Conservation (phyloP, 2,797 vertebrate genomes). For the Xiphorhynchus erythropygius region DNA sequence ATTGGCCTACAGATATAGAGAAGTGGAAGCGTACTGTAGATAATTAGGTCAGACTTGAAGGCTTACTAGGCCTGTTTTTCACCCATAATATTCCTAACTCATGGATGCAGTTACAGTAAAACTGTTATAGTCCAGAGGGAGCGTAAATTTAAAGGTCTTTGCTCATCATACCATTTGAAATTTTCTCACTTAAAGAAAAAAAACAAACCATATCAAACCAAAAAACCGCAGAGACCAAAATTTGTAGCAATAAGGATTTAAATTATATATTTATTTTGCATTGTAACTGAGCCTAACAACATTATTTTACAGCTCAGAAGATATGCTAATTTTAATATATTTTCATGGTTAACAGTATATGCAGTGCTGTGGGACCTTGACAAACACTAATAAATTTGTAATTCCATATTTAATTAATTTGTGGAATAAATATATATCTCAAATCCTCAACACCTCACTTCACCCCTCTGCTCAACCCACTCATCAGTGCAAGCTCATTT, state of each 20-base stretch:
- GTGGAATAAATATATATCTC: slow-evolving; percentile 11
- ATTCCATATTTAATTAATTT: slow-evolving; percentile 33
- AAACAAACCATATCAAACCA: too few relatives aligned
- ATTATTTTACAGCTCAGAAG: background rate
- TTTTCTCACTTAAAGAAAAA: background rate
- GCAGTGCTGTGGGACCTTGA: background rate
- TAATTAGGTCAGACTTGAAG: slow-evolving; percentile 24
- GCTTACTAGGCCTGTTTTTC: slow-evolving; percentile 8
- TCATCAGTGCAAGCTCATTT: background rate
- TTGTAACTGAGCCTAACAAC: background rate
- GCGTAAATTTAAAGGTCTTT: slow-evolving; percentile 7
- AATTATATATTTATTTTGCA: background rate
- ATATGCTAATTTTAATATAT: background rate
- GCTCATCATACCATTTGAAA: background rate
- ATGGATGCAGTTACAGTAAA: slow-evolving; percentile 5
- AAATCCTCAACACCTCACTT: slow-evolving; percentile 12
- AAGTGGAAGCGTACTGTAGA: background rate
- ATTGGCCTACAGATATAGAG: slow-evolving; percentile 40
- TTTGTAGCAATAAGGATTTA: background rate
- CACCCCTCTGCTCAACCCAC: background rate
- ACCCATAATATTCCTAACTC: slow-evolving; percentile 21
- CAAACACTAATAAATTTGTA: background rate
- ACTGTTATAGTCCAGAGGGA: background rate
- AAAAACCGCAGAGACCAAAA: background rate
- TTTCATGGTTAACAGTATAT: background rate